A percentile compares a stretch with the other conserved stretches of the same genome.
Conservation (phyloP, 2,888 invertebrate genomes). For the Helleia helle region DNA sequence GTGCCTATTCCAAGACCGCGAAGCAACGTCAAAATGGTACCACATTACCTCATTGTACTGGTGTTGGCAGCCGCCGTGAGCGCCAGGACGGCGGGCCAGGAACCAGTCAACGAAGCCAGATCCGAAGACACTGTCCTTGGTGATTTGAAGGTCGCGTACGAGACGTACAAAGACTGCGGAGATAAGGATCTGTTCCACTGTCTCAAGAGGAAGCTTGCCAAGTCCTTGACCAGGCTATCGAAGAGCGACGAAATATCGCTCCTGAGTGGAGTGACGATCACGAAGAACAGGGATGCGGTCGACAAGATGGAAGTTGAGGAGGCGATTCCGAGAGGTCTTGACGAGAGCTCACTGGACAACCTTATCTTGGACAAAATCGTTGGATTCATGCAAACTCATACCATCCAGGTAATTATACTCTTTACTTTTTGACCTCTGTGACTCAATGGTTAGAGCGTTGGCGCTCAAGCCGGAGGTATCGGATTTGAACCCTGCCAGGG, state of each 20-base stretch:
- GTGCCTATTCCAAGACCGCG: slow-evolving; percentile 55
- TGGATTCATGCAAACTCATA: slow-evolving; percentile 84
- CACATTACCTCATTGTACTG: slow-evolving; percentile 73
- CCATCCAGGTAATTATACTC: slow-evolving; percentile 77
- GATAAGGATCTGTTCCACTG: slow-evolving; percentile 80
- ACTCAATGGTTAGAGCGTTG: too few species aligned
- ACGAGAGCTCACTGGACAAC: slow-evolving; percentile 81
- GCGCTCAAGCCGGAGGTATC: too few species aligned
- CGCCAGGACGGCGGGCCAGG: slow-evolving; percentile 67
- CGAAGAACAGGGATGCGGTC: slow-evolving; percentile 74
- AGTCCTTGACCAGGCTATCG: slow-evolving; percentile 82
- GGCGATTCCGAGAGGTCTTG: slow-evolving; percentile 80
- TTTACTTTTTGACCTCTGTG: too few species aligned
- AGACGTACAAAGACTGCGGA: slow-evolving; percentile 87
- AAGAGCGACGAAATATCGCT: slow-evolving; percentile 79
- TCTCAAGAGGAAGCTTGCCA: slow-evolving; percentile 84
- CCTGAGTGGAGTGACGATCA: slow-evolving; percentile 83
- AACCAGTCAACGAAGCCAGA: slow-evolving; percentile 42
- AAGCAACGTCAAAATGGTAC: slow-evolving; percentile 68
- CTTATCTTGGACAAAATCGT: slow-evolving; percentile 83
- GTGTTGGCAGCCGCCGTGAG: slow-evolving; percentile 66
- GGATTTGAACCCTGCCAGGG: too few species aligned
- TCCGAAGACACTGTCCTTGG: slow-evolving; percentile 70
- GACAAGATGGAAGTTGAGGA: slow-evolving; percentile 78
- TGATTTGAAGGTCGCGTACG: slow-evolving; percentile 82